Conservation (phyloP, 2,113 vertebrate species). For the Odontophorus gujanensis region DNA sequence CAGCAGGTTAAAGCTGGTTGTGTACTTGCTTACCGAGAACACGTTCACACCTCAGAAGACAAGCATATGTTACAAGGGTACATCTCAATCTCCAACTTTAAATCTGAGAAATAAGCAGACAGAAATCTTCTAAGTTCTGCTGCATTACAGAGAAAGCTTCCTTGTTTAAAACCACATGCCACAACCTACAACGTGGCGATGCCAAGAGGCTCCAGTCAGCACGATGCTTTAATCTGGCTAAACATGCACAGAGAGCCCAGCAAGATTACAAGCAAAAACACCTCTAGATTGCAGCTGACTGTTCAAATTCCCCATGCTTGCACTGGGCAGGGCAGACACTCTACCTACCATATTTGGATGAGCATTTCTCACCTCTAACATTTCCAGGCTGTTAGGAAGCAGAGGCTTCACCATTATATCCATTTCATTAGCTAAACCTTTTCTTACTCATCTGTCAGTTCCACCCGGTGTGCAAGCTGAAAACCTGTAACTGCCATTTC, state of each 20-base stretch:
- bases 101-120: neutral
- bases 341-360: neutral
- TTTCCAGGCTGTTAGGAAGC: neutral
- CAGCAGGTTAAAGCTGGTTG: neutral
- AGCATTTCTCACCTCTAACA: neutral
- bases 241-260: neutral
- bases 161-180: neutral
- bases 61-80: neutral
- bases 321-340: neutral
- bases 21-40: neutral
- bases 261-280: neutral
- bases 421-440: constrained; percentile 40
- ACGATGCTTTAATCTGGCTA: neutral
- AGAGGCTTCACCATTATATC: neutral
- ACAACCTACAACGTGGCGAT: accelerated
- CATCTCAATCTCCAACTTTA: neutral
- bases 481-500: constrained; percentile 27
- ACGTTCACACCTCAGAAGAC: neutral
- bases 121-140: neutral
- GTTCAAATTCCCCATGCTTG: neutral
- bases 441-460: constrained; percentile 51
- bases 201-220: neutral
- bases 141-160: neutral
- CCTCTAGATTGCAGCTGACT: neutral
- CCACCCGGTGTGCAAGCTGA: neutral